Evolutionary conservation across 2,888 invertebrate species (phyloP), one percentile per base, ranked within the genome.

Genomic region (Eristalinus aeneus): DNA sequence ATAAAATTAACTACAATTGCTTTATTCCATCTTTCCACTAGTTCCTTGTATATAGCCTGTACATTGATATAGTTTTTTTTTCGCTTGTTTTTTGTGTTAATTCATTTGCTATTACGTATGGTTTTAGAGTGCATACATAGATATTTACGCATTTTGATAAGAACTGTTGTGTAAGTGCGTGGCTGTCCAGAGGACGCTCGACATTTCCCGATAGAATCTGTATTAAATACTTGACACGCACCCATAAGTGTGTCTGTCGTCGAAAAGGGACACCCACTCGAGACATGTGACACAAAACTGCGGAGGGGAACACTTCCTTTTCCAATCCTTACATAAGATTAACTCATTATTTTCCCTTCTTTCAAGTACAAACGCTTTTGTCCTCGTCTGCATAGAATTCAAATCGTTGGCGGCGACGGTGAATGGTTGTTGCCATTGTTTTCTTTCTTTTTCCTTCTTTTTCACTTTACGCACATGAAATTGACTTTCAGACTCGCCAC

Each of bases 341-440:
- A 85, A 81, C 81, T 85, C 81, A 81, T 85, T 73, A 85, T 74
- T 72, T 60, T 75, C 60, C 63, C 20, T 39, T 67, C 68, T 22
- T 63, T 39, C n/a, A 12, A n/a, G 54, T 67, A 9, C 58, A 12
- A 23, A 23, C 31, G 34, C 39, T 39, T 39, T 23, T 46, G 34
- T 27, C 16, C 31, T 12, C 12, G 56, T 53, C 20, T 16, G 36
- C 58, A n/a, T 31, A 27, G 56, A 27, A 56, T 27, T 11, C 23
- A 12, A 9, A 46, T 56, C 64, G 8, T 27, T 23, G 53, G 34
- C 8, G 34, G 34, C 34, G 46, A n/a, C 31, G n/a, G 9, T 31
- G 8, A n/a, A 54, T 69, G 73, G 46, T 67, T 72, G 56, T 73
- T n/a, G 67, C 58, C 75, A 31, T 39, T 39, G 32, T 16, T 31